Evolutionary conservation across 2,888 invertebrate species (phyloP).

Genomic region (Deroplatys truncata): DNA sequence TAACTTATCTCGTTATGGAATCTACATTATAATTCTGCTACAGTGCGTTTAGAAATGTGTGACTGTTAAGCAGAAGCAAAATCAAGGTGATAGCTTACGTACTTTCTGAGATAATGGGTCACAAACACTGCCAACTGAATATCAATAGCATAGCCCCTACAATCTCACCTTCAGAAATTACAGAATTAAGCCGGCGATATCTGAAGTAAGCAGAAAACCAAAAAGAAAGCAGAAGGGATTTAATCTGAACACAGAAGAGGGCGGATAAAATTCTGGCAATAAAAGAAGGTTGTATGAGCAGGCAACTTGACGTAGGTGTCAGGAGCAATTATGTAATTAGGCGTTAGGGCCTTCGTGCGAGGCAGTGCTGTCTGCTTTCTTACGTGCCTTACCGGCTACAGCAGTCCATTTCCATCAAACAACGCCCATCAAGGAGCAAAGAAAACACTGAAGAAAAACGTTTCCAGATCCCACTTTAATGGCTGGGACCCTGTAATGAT

Average conservation of each 20-base stretch:
- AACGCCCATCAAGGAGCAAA: not conserved
- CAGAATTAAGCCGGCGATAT: too few species aligned
- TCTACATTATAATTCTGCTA: too few species aligned
- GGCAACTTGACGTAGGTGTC: not conserved
- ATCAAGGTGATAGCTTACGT: too few species aligned
- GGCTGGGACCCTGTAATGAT: not conserved
- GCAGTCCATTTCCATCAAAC: not conserved
- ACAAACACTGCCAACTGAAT: too few species aligned
- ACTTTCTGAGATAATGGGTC: too few species aligned
- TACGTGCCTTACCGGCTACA: not conserved
- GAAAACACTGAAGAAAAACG: not conserved
- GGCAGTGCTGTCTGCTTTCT: not conserved
- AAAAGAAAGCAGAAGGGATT: not conserved
- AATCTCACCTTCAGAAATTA: too few species aligned
- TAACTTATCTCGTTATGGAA: too few species aligned
- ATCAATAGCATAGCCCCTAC: too few species aligned
- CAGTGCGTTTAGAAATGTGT: too few species aligned
- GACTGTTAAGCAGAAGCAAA: too few species aligned
- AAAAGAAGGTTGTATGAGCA: not conserved
- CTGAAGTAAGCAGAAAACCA: not conserved
- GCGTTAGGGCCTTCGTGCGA: conserved; percentile 1
- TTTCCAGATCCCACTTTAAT: not conserved
- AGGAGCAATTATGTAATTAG: conserved; percentile 23
- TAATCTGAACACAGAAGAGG: not conserved
- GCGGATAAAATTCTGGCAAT: not conserved